Evolutionary conservation across 2,113 vertebrate species (phyloP), one percentile per base, ranked within the genome.

Genomic region (Sula dactylatra): DNA sequence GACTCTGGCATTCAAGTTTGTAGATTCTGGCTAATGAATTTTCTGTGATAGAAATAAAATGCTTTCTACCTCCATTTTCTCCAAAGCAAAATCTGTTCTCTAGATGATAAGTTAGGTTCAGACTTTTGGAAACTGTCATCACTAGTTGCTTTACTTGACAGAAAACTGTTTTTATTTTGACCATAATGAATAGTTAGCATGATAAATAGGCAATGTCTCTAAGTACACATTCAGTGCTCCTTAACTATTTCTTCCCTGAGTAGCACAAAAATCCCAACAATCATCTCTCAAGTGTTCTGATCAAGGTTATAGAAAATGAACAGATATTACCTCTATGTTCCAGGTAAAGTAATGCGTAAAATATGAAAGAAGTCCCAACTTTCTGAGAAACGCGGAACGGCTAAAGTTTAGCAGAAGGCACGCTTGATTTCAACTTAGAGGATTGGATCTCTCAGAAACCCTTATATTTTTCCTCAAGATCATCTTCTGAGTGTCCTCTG

Each of bases 401-500:
- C 38, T 81, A 58, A 42, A 42, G 27, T 13, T 88, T 58, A 72
- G 59, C 38, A 94, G 54, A 93, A 82, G 42, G 49, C 64, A 94
- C 11, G 62, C 47, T 93, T 67, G 29, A 79, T 88, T 96, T 95
- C 82, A 73, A 34, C 54, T 74, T 64, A 61, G 73, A 93, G n/a
- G 45, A 88, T 0, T 89, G 64, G 24, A 79, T 79, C 69, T 66
- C 94, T 86, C 82, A 64, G 47, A 95, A 94, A 88, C 69, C 32
- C 65, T 86, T 91, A 84, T 5, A 64, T 88, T 88, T 84, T 93
- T 58, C 52, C 72, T 96, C 80, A 81, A 90, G 61, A 92, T 91
- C 77, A 94, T 91, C 55, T 78, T 89, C 52, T 76, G 81, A 96
- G 92, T 81, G 86, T 93, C 83, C 80, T 97, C 56, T 86, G 70